These are phyloP conservation scores for Lasioglossum leucozonium DNA, from an alignment of 2,888 invertebrate species.

Conservation along the genomic window DNA sequence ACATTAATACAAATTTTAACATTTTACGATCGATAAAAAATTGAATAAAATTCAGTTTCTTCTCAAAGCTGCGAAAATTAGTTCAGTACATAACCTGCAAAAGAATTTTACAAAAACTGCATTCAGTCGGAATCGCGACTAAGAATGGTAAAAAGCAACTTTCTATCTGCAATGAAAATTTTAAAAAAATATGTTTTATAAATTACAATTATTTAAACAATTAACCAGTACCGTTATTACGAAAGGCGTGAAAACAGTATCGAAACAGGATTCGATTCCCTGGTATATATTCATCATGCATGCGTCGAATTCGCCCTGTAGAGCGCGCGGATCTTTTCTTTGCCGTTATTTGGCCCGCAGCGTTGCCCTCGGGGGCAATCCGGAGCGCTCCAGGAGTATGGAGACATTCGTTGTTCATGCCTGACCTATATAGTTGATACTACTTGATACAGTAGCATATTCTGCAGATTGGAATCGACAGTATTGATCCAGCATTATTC, in stretches of 20 bases:
- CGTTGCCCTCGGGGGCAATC: background rate
- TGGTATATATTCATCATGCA: background rate
- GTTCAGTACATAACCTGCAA: too few relatives aligned
- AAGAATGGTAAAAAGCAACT: too few relatives aligned
- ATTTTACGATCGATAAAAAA: too few relatives aligned
- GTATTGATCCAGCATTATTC: background rate
- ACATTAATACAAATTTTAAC: too few relatives aligned
- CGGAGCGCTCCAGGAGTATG: background rate
- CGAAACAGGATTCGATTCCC: background rate
- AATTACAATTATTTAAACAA: too few relatives aligned
- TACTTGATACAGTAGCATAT: background rate
- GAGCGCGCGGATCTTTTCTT: background rate
- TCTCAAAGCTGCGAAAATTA: too few relatives aligned
- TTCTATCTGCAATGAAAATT: too few relatives aligned
- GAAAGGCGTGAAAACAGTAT: background rate
- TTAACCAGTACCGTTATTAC: background rate
- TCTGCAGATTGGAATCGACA: slow-evolving; percentile 2
- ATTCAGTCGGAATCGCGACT: too few relatives aligned
- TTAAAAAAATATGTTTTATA: too few relatives aligned
- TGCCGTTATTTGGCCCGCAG: background rate
- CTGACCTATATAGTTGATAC: slow-evolving; percentile 6
- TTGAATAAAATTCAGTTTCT: too few relatives aligned
- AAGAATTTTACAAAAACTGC: too few relatives aligned
- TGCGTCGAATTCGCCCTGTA: background rate
- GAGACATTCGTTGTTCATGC: background rate